Base-by-base conservation (phyloP, 92 coral and sea anemone genomes). In the Anthopleura xanthogrammica region DNA sequence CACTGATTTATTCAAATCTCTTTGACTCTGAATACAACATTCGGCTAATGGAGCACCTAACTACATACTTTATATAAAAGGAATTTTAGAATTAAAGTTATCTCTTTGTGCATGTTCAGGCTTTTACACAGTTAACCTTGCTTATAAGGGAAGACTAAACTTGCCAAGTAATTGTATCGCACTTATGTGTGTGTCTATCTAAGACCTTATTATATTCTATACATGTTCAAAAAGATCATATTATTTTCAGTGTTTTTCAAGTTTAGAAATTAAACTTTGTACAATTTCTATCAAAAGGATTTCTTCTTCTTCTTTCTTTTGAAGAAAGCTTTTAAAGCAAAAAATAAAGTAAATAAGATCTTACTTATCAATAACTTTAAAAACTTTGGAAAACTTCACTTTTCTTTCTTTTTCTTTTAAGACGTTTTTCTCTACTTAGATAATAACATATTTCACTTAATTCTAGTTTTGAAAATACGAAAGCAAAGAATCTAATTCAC, bases 1-100 rank as follows among this genome's bases (percentile, higher is more conserved):
- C 58, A 52, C 8, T 56, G 73, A 79, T 79, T 79, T 62, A 75
- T 50, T 77, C 58, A 52, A 55, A 20, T 20, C 64, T 46, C 80
- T 46, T 52, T 46, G 39, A 19, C 5, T 41, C 52, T 19, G 17
- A 29, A 68, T 68, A 68, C 41, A 19, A 68, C 41, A 68, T 68
- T 68, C 41, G 29, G 74, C 17, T 68, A 36, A 10, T 1, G 6
- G 17, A 16, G 16, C 46, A 20, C 74, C 29, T 68, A 68, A n/a
- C 42, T 36, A 36, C 19, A 36, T 8, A 24, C 46, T 7, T 36
- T 36, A 23, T 10, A 68, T 68, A 29, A 68, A 68, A 68, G 41
- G 5, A 23, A 36, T 23, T 14, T 24, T 68, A 29, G 4, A 68
- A 23, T 29, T 10, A 68, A 29, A 36, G 36, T 22, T 5, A 20